Percentiles rank a stretch among this genome's conserved stretches.
Evolutionary conservation across 2,888 invertebrate species (phyloP).

Genomic region (Zeuzera pyrina): DNA sequence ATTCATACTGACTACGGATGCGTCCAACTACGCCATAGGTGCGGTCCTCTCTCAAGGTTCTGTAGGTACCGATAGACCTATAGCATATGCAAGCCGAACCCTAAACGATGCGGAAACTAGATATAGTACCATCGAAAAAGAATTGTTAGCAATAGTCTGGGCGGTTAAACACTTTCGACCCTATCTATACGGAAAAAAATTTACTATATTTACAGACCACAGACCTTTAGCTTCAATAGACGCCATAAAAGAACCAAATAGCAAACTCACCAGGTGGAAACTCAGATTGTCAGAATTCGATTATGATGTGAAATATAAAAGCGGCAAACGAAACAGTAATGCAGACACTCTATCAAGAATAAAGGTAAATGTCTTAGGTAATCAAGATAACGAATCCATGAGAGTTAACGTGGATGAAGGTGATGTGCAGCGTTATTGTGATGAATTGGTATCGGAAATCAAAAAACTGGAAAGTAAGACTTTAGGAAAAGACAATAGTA

Average conservation of each 20-base stretch:
- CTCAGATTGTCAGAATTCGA: not conserved
- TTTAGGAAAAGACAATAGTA: too few species aligned
- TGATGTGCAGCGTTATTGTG: too few species aligned
- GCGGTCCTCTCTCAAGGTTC: conserved; percentile 12
- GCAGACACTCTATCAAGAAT: conserved; percentile 6
- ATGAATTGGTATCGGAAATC: too few species aligned
- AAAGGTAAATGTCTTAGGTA: conserved; percentile 2
- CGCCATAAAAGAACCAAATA: not conserved
- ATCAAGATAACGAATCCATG: too few species aligned
- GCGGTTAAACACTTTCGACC: conserved; percentile 5
- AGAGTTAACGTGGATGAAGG: too few species aligned
- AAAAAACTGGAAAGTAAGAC: too few species aligned
- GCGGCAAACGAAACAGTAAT: conserved; percentile 5
- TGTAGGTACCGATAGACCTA: conserved; percentile 11
- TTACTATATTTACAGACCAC: not conserved
- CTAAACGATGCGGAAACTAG: conserved; percentile 8
- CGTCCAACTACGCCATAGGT: conserved; percentile 12
- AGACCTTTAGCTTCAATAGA: too few species aligned
- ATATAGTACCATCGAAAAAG: conserved; percentile 5
- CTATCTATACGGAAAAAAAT: too few species aligned
- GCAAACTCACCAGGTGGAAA: not conserved
- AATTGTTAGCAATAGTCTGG: conserved; percentile 9
- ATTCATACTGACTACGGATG: conserved; percentile 19
- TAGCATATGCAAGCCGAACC: conserved; percentile 11
- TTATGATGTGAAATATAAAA: too few species aligned